phyloP scores from a whole-genome alignment of 1,140 invertebrate genomes.

The Asbolus verrucosus region DNA sequence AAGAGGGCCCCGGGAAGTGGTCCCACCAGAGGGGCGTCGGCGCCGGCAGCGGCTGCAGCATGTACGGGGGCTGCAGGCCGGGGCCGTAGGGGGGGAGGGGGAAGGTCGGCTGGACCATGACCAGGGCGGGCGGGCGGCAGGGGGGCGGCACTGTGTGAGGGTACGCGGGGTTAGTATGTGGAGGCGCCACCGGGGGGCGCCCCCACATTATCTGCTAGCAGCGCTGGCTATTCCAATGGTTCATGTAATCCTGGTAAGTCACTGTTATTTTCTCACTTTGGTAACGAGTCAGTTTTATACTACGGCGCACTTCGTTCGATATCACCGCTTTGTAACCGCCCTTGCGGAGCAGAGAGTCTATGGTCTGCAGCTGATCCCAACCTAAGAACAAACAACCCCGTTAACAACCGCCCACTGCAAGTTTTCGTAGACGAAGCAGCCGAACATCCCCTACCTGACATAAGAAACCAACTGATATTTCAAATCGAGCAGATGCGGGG shows the following conservation, averaged over 20 bases:
- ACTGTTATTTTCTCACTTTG: slow-evolving; percentile 90
- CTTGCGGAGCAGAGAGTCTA: slow-evolving; percentile 96
- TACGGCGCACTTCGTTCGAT: slow-evolving; percentile 86
- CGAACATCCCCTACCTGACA: too few species aligned
- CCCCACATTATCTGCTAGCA: slow-evolving; percentile 72
- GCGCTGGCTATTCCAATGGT: slow-evolving; percentile 69
- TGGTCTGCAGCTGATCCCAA: slow-evolving; percentile 97
- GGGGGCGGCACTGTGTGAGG: slow-evolving; percentile 51
- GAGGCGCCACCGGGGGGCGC: slow-evolving; percentile 54
- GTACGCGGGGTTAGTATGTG: slow-evolving; percentile 51
- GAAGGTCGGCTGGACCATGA: slow-evolving; percentile 61
- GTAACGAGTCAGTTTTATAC: slow-evolving; percentile 94
- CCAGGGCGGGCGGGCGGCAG: slow-evolving; percentile 52
- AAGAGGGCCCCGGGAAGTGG: slow-evolving; percentile 57
- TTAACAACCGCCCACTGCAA: not conserved
- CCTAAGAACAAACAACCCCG: slow-evolving; percentile 69
- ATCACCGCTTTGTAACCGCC: slow-evolving; percentile 95
- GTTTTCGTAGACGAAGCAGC: too few species aligned
- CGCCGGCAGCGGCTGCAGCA: slow-evolving; percentile 53
- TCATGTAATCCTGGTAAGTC: slow-evolving; percentile 85
- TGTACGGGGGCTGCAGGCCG: slow-evolving; percentile 51
- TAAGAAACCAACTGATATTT: too few species aligned
- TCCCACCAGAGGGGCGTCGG: slow-evolving; percentile 55
- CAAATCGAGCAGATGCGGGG: too few species aligned
- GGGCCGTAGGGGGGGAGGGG: slow-evolving; percentile 54